These are phyloP conservation scores for Girardia tigrina DNA, from an alignment of 2,888 invertebrate genomes.

Conservation along the genomic window DNA sequence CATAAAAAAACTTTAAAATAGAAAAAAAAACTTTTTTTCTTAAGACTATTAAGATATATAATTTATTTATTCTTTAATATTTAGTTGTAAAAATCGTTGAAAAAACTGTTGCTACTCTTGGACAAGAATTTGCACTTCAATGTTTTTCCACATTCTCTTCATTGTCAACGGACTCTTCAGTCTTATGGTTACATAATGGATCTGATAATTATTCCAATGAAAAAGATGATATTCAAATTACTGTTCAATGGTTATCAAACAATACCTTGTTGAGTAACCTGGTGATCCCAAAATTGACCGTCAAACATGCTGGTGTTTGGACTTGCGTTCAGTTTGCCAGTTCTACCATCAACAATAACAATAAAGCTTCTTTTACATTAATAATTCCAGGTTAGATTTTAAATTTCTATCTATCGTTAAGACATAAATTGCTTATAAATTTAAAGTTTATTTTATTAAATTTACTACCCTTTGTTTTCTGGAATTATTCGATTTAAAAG, in stretches of 20 bases:
- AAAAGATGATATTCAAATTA: neutral
- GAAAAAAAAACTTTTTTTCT: too few species aligned
- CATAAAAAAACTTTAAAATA: too few species aligned
- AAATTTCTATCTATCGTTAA: too few species aligned
- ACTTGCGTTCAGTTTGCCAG: neutral
- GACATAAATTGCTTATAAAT: too few species aligned
- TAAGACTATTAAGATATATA: too few species aligned
- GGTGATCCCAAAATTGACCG: neutral
- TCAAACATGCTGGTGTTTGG: neutral
- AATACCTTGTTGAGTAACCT: neutral
- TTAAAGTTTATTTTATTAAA: too few species aligned
- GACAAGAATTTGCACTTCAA: neutral
- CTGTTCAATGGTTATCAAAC: neutral
- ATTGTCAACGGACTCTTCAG: neutral
- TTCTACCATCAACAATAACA: neutral
- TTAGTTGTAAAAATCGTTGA: neutral
- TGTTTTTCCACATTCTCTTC: neutral
- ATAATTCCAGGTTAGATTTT: neutral
- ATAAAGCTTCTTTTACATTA: neutral
- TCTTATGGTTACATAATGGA: conserved; percentile 2
- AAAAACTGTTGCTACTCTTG: neutral
- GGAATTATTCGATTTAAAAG: too few species aligned
- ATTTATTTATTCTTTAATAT: too few species aligned
- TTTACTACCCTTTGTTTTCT: too few species aligned
- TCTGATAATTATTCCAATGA: neutral